A percentile compares a stretch with the other conserved stretches of the same genome.
phyloP scores from a whole-genome alignment of 2,888 invertebrate genomes.

The Platycheirus rosarum region DNA sequence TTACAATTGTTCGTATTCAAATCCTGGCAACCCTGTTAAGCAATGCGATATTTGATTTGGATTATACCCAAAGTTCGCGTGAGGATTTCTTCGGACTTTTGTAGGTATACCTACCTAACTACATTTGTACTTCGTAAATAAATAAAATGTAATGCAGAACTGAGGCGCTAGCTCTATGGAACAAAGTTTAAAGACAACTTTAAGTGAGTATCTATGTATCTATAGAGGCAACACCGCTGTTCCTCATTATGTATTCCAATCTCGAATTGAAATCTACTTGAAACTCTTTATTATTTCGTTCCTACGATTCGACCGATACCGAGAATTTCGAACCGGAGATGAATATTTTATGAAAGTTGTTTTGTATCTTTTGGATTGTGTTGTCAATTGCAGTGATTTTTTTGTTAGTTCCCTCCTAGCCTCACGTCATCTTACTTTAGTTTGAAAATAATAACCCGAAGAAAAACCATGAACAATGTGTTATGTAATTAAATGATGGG shows the following conservation, averaged over 20 bases:
- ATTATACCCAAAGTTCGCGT: conserved; percentile 35
- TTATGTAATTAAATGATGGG: conserved; percentile 68
- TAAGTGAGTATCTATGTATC: conserved; percentile 3
- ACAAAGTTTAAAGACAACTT: conserved; percentile 38
- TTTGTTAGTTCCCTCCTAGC: not conserved
- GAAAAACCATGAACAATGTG: conserved; percentile 43
- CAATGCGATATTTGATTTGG: conserved; percentile 55
- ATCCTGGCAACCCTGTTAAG: conserved; percentile 20
- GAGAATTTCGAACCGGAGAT: conserved; percentile 25
- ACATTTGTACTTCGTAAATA: not conserved
- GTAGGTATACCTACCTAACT: conserved; percentile 3
- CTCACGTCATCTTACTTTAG: too few relatives aligned
- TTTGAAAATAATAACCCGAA: conserved; percentile 19
- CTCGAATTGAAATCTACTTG: conserved; percentile 48
- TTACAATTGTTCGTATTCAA: not conserved
- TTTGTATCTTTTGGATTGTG: conserved; percentile 33
- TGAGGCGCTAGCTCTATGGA: not conserved
- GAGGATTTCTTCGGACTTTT: conserved; percentile 22
- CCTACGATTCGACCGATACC: conserved; percentile 12
- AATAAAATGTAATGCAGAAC: not conserved
- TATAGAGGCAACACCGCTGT: conserved; percentile 1
- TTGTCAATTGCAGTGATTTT: conserved; percentile 44
- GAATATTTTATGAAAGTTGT: conserved; percentile 58
- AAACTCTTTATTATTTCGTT: conserved; percentile 30
- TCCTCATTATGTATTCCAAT: conserved; percentile 63